Conservation (phyloP, 2,888 invertebrate species). For the Beris morrisii region DNA sequence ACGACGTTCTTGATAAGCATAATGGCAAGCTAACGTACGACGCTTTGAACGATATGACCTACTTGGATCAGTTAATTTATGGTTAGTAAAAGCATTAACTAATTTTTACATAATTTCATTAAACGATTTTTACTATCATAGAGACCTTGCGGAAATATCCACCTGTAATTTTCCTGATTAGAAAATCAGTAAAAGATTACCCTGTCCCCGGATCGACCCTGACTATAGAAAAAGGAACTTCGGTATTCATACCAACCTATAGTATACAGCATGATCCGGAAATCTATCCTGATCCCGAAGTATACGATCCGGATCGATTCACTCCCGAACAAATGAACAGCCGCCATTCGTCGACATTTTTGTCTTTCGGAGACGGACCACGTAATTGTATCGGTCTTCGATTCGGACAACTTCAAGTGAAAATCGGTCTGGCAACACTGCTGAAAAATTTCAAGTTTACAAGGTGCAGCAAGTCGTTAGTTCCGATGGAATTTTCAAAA, state of each 20-base stretch:
- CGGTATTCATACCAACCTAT: conserved; percentile 60
- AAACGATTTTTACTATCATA: conserved; percentile 41
- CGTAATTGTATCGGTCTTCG: conserved; percentile 55
- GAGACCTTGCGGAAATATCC: conserved; percentile 62
- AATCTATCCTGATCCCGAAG: conserved; percentile 63
- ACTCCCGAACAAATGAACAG: conserved; percentile 58
- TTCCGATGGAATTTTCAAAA: conserved; percentile 40
- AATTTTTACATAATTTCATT: not conserved
- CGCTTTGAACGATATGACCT: conserved; percentile 56
- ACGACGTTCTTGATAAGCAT: conserved; percentile 49
- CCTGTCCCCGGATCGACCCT: conserved; percentile 56
- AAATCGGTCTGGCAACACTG: conserved; percentile 32
- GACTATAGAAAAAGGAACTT: conserved; percentile 58
- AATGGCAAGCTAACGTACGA: conserved; percentile 57
- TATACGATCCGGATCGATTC: conserved; percentile 66
- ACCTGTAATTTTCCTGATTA: conserved; percentile 57
- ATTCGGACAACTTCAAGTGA: conserved; percentile 48
- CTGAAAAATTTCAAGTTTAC: conserved; percentile 33
- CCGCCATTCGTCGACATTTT: conserved; percentile 50
- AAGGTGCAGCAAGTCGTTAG: conserved; percentile 9
- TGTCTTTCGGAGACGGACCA: conserved; percentile 56
- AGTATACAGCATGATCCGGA: conserved; percentile 65
- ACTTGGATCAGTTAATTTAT: conserved; percentile 56
- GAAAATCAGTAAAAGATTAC: conserved; percentile 57
- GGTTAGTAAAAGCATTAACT: conserved; percentile 47